Conservation (phyloP, 2,888 invertebrate species). For the Zaprionus bogoriensis region DNA sequence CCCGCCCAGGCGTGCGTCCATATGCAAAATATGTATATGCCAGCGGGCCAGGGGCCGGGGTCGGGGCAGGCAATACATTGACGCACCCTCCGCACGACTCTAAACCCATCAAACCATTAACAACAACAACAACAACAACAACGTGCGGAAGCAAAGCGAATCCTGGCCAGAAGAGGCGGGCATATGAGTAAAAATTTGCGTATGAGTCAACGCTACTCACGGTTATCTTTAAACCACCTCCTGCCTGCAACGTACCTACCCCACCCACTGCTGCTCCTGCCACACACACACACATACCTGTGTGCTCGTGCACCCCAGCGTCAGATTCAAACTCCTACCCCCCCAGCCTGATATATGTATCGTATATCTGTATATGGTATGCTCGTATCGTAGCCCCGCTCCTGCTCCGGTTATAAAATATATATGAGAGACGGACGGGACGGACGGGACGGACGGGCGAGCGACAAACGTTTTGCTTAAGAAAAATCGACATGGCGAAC, state of each 20-base stretch:
- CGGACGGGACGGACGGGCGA: conserved; percentile 24
- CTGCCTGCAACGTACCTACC: conserved; percentile 11
- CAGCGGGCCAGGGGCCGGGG: not conserved
- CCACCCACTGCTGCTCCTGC: conserved; percentile 8
- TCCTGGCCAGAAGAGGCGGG: conserved; percentile 21
- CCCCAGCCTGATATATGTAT: conserved; percentile 32
- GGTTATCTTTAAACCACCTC: conserved; percentile 64
- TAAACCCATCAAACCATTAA: conserved; percentile 75
- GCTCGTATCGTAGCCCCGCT: conserved; percentile 4
- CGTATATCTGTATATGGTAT: conserved; percentile 20
- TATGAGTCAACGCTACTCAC: conserved; percentile 68
- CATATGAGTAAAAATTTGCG: conserved; percentile 74
- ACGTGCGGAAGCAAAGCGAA: conserved; percentile 27
- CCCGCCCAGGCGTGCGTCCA: conserved; percentile 58
- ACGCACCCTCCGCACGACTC: conserved; percentile 67
- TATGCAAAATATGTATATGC: conserved; percentile 54
- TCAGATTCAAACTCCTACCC: conserved; percentile 19
- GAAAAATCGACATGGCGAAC: conserved; percentile 73
- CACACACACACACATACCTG: conserved; percentile 21
- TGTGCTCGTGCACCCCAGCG: conserved; percentile 36
- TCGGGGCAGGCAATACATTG: conserved; percentile 48
- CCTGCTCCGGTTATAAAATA: conserved; percentile 59
- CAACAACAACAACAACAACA: conserved; percentile 42
- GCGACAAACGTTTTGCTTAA: conserved; percentile 66
- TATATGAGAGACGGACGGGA: conserved; percentile 55